Conservation (phyloP, 2,113 vertebrate genomes). For the Nycticryphes semicollaris region DNA sequence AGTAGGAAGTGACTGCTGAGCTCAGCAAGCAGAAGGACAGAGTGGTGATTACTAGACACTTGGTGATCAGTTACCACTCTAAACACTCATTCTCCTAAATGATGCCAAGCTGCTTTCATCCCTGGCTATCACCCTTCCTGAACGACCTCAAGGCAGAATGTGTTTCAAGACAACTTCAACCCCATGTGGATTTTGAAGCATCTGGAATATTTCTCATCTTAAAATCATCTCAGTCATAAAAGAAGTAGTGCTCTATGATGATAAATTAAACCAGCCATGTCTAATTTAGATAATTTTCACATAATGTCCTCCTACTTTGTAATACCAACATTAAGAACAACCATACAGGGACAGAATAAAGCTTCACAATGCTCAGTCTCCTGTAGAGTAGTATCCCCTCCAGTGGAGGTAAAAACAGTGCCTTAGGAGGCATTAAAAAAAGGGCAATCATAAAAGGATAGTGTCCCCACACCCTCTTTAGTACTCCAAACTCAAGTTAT, state of each 20-base stretch:
- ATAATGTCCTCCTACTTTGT: neutral
- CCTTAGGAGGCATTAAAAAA: neutral
- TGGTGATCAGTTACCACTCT: rapidly evolving
- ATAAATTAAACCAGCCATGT: neutral
- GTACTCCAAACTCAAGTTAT: neutral
- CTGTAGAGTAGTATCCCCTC: neutral
- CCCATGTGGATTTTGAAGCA: neutral
- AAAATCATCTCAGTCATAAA: neutral
- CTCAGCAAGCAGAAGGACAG: neutral
- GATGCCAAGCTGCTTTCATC: neutral
- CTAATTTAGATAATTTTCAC: neutral
- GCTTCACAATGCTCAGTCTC: rapidly evolving
- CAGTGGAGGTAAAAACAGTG: neutral
- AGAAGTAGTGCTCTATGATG: neutral
- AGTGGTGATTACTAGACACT: neutral
- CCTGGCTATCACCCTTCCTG: neutral
- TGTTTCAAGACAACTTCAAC: neutral
- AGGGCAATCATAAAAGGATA: neutral
- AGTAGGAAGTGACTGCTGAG: neutral
- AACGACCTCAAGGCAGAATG: neutral
- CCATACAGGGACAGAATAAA: neutral
- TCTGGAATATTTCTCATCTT: neutral
- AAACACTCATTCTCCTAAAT: neutral
- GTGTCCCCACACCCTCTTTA: rapidly evolving
- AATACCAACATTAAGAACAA: neutral